A percentile compares a stretch with the other conserved stretches of the same genome.
Conservation (phyloP, 2,888 invertebrate species). For the Odontothrips loti region DNA sequence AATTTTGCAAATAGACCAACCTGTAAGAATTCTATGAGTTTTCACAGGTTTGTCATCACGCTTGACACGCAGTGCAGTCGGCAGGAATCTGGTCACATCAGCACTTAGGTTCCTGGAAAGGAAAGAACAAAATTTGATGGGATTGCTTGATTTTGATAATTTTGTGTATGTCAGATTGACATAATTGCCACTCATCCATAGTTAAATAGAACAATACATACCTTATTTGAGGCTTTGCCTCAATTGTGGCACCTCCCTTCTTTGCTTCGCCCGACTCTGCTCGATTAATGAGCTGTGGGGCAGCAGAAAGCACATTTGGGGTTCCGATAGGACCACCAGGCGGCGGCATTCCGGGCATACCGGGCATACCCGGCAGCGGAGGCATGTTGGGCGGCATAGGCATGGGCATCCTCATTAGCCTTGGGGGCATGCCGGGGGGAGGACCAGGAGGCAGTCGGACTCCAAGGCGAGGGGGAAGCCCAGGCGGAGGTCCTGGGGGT, state of each 20-base stretch:
- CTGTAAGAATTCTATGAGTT: conserved; percentile 40
- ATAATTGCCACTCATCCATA: not conserved
- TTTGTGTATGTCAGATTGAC: not conserved
- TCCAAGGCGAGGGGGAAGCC: conserved; percentile 57
- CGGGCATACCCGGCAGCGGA: conserved; percentile 32
- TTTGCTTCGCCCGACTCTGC: conserved; percentile 50
- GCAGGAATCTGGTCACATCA: conserved; percentile 93
- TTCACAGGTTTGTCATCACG: conserved; percentile 67
- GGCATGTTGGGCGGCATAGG: conserved; percentile 35
- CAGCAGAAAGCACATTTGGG: conserved; percentile 74
- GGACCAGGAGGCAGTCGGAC: conserved; percentile 63
- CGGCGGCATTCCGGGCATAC: conserved; percentile 50
- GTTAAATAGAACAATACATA: conserved; percentile 39
- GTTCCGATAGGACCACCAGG: conserved; percentile 52
- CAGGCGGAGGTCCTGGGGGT: conserved; percentile 59
- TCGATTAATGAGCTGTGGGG: conserved; percentile 73
- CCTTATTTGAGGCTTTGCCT: conserved; percentile 92
- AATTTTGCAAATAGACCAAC: not conserved
- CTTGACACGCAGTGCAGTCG: conserved; percentile 87
- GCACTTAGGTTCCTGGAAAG: conserved; percentile 70
- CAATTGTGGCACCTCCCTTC: conserved; percentile 59
- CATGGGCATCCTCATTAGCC: conserved; percentile 39
- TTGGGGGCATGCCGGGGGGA: conserved; percentile 52
- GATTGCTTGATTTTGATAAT: conserved; percentile 28
- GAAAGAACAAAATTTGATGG: conserved; percentile 29